Percentiles rank a stretch among this genome's conserved stretches.
Conservation (phyloP, 2,113 vertebrate species). For the Sprattus sprattus region DNA sequence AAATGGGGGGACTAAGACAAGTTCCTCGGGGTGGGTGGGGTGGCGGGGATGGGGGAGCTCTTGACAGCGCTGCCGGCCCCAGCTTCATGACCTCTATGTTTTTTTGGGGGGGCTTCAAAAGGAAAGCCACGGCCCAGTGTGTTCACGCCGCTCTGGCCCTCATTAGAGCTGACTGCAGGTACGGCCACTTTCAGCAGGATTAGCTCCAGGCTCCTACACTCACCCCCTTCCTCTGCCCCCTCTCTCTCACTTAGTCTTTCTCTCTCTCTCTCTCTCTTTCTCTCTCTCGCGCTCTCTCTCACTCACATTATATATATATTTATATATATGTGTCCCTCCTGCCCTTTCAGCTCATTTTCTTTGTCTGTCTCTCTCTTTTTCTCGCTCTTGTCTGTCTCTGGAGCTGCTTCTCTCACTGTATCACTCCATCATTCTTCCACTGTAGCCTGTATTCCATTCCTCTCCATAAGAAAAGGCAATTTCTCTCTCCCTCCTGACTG, state of each 20-base stretch:
- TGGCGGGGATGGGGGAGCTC: neutral
- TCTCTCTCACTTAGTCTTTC: neutral
- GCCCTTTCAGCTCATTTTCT: neutral
- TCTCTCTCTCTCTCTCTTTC: neutral
- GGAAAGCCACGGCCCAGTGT: neutral
- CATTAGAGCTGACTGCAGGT: conserved; percentile 36
- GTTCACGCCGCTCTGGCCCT: conserved; percentile 2
- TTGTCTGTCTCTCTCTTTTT: neutral
- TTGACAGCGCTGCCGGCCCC: conserved; percentile 2
- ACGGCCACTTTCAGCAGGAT: conserved; percentile 12
- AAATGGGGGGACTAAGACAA: neutral
- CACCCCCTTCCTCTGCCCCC: neutral
- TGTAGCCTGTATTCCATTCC: neutral
- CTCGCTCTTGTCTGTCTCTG: neutral
- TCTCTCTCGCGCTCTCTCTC: neutral
- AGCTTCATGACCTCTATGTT: neutral
- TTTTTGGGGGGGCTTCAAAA: conserved; percentile 24
- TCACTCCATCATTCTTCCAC: neutral
- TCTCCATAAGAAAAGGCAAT: neutral
- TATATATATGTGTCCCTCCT: neutral
- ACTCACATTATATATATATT: neutral
- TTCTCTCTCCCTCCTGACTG: neutral
- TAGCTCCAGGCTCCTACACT: neutral
- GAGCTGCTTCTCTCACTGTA: neutral
- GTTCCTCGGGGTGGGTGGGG: neutral